Percentiles rank a stretch among this genome's conserved stretches.
phyloP scores from a whole-genome alignment of 2,888 invertebrate species.

The Mimachlamys varia region DNA sequence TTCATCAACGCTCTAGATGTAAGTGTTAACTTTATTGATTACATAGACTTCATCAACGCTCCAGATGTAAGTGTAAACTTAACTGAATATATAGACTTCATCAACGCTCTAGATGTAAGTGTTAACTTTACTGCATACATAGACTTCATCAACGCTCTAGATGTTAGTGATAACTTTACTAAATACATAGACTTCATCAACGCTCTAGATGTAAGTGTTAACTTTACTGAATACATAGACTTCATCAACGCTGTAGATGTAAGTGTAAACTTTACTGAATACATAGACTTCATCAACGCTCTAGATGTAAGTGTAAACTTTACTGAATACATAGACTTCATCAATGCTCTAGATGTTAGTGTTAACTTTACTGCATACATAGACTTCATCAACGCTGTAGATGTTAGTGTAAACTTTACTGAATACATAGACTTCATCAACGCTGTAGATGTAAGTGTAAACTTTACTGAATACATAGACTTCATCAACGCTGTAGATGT shows the following conservation, averaged over 20 bases:
- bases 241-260: slow-evolving; percentile 89
- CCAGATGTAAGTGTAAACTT: slow-evolving; percentile 85
- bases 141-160: slow-evolving; percentile 88
- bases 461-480: slow-evolving; percentile 86
- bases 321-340: slow-evolving; percentile 88
- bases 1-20: slow-evolving; percentile 89
- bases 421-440: slow-evolving; percentile 88
- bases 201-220: slow-evolving; percentile 85
- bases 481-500: slow-evolving; percentile 93
- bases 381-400: slow-evolving; percentile 88
- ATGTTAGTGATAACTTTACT: too few relatives aligned
- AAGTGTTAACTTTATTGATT: too few relatives aligned
- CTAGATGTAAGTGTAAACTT: slow-evolving; percentile 85
- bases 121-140: too few relatives aligned
- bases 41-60: slow-evolving; percentile 87
- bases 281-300: slow-evolving; percentile 87
- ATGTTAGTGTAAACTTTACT: too few relatives aligned
- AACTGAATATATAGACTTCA: slow-evolving; percentile 88
- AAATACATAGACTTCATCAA: slow-evolving; percentile 88
- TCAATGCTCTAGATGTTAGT: slow-evolving; percentile 86
- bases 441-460: slow-evolving; percentile 85
- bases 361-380: too few relatives aligned
- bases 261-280: too few relatives aligned
- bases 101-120: slow-evolving; percentile 86
- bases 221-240: slow-evolving; percentile 86